Conservation (phyloP, 1,140 invertebrate genomes). For the Drosophila sechellia region DNA sequence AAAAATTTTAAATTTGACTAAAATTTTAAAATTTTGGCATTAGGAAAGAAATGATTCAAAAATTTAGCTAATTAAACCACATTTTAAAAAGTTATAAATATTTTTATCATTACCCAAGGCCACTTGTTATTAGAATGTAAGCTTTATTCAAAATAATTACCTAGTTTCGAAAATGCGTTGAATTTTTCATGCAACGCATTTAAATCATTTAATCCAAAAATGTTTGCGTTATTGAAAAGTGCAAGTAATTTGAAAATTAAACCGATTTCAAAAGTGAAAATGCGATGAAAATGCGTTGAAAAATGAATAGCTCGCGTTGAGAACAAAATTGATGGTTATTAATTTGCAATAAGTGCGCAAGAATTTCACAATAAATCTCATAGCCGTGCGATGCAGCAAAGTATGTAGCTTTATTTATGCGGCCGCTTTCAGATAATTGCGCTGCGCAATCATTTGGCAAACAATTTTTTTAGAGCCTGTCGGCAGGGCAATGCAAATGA, state of each 20-base stretch:
- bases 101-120: not conserved
- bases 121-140: no score
- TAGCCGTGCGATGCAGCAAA: conserved; percentile 34
- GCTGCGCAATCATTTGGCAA: conserved; percentile 62
- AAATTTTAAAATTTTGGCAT: not conserved
- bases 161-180: no score
- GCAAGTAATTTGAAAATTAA: not conserved
- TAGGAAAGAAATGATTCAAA: not conserved
- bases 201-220: not conserved
- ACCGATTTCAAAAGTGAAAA: not conserved
- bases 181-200: not conserved
- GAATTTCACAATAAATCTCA: conserved; percentile 66
- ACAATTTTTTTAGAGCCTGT: conserved; percentile 66
- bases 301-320: not conserved
- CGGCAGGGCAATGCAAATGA: conserved; percentile 66
- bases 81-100: not conserved
- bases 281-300: not conserved
- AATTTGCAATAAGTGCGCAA: conserved; percentile 50
- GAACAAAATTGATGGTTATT: conserved; percentile 23
- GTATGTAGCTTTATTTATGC: conserved; percentile 65
- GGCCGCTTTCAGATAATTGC: conserved; percentile 57
- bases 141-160: no score
- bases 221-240: not conserved
- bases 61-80: no score
- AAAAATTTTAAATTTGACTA: no score